A percentile compares a stretch with the other conserved stretches of the same genome.
Conservation (phyloP, 1,140 invertebrate species). For the Aethina tumida region DNA sequence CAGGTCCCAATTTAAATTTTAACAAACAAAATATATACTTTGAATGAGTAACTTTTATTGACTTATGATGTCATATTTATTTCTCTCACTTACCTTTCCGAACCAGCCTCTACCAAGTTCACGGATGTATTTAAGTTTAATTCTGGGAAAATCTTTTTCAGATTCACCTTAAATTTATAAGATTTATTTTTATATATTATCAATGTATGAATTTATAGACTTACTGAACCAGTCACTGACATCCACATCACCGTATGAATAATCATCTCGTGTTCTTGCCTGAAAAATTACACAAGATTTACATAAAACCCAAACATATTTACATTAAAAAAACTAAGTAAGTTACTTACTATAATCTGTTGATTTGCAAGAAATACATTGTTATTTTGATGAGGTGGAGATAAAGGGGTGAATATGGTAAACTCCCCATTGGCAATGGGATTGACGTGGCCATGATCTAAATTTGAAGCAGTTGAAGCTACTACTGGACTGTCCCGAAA, state of each 20-base stretch:
- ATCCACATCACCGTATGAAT: constrained; percentile 26
- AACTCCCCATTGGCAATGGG: constrained; percentile 34
- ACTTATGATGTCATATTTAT: too few species aligned
- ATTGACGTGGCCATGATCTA: constrained; percentile 33
- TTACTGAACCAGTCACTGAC: constrained; percentile 32
- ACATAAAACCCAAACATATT: constrained; percentile 3
- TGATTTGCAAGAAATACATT: constrained; percentile 28
- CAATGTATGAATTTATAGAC: constrained; percentile 16
- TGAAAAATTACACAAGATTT: constrained; percentile 13
- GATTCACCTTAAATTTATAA: constrained; percentile 39
- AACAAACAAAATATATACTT: too few species aligned
- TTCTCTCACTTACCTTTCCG: constrained; percentile 66
- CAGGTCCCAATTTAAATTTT: too few species aligned
- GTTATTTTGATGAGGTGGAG: constrained; percentile 27
- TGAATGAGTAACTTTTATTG: too few species aligned
- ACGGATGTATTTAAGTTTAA: constrained; percentile 68
- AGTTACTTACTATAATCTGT: constrained; percentile 25
- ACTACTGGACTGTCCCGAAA: constrained; percentile 31
- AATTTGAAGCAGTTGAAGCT: constrained; percentile 22
- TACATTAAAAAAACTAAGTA: constrained; percentile 8
- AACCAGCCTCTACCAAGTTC: constrained; percentile 83
- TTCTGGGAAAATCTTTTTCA: constrained; percentile 61
- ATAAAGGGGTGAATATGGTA: constrained; percentile 34
- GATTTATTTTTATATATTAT: not conserved
- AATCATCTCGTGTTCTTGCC: constrained; percentile 26